Base-by-base conservation (phyloP, 1,140 invertebrate genomes). In the Drosophila malerkotliana region DNA sequence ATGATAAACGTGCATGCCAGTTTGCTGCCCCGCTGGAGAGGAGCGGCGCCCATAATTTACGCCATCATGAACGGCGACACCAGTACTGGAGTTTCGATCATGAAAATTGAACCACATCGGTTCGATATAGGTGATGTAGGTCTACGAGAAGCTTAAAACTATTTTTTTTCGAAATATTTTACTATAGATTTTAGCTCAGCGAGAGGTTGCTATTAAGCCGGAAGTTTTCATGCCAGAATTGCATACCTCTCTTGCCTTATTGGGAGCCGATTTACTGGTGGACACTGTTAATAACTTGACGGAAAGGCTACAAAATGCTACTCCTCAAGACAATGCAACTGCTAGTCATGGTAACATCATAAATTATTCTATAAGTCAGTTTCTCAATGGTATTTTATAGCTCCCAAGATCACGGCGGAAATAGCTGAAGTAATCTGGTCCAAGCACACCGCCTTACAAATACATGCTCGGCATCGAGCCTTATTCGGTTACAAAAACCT, bases 1-100 rank as follows among this genome's bases (percentile, higher is more conserved):
- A 97, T 98, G 93, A 92, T 98, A 39, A 98, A 98, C 93, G 95
- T 99, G 1, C 98, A 99, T 92, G 96, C 95, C 9, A 98, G 97
- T 92, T 90, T 99, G 32, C 91, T 99, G 74, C 98, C 98, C 26
- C 93, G 96, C 68, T 99, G 97, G 97, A 93, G 98, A 92, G 98
- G 98, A 32, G 97, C 98, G 45, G 90, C 90, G 3, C 90, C 90
- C 1, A 91, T 91, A 9, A 91, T 91, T n/a, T 88, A 91, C 53
- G 75, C 91, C 1, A 92, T 98, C 56, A 94, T 97, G 58, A 95
- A 96, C 93, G 97, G 96, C 26, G 98, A 99, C 90, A 77, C 90
- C 24, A 92, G 93, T 56, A 97, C 97, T 21, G 98, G 98, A 37
- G 93, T 99, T 28, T 96, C 97, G 3, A 94, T 99, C 30, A 98